Evolutionary conservation across 2,113 vertebrate species (phyloP).

Genomic region (Oplegnathus fasciatus): DNA sequence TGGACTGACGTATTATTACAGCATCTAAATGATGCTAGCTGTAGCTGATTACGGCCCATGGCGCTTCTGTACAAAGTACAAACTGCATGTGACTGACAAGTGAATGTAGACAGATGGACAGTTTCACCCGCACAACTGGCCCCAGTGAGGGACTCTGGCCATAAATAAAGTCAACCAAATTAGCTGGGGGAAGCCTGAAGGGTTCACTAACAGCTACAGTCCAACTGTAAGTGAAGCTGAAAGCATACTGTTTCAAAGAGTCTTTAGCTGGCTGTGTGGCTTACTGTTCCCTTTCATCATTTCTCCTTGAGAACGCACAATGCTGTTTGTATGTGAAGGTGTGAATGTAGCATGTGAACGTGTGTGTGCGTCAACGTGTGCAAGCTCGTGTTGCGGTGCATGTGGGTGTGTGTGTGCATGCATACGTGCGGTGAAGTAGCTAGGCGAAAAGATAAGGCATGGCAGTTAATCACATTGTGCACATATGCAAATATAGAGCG

Average conservation of each 20-base stretch:
- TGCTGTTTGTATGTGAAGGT: constrained; percentile 1
- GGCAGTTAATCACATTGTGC: constrained; percentile 76
- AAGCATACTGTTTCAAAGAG: constrained; percentile 43
- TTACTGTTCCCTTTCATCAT: constrained; percentile 54
- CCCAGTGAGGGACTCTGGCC: constrained; percentile 36
- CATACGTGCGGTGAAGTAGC: constrained; percentile 35
- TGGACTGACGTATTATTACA: constrained; percentile 75
- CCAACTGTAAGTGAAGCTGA: constrained; percentile 47
- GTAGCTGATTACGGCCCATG: constrained; percentile 62
- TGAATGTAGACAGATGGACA: constrained; percentile 64
- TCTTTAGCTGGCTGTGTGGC: constrained; percentile 44
- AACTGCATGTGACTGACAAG: constrained; percentile 66
- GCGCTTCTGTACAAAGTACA: constrained; percentile 47
- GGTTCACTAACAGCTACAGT: constrained; percentile 48
- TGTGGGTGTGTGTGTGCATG: constrained; percentile 4
- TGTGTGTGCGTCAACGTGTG: not conserved
- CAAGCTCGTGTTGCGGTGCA: not conserved
- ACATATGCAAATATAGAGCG: constrained; percentile 71
- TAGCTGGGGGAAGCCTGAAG: constrained; percentile 51
- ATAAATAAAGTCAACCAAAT: constrained; percentile 68
- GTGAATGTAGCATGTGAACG: constrained; percentile 1
- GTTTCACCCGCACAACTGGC: constrained; percentile 54
- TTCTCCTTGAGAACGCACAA: constrained; percentile 23
- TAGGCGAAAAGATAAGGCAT: constrained; percentile 62
- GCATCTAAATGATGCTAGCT: constrained; percentile 73